Evolutionary conservation across 2,113 vertebrate species (phyloP).

Genomic region (Nycticryphes semicollaris): DNA sequence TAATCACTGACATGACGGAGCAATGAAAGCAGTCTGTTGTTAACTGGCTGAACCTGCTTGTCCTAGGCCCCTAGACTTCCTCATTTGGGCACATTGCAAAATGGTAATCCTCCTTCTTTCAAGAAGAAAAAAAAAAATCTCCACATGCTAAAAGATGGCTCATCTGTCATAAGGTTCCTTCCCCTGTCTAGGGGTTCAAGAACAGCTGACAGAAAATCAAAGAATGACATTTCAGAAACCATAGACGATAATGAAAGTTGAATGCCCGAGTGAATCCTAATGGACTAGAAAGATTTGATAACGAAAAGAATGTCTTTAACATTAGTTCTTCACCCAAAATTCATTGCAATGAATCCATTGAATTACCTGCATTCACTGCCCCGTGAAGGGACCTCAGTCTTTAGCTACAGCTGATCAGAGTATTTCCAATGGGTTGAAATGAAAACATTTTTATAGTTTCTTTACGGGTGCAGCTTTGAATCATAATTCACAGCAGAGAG

Average conservation of each 20-base stretch:
- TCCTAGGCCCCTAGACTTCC: neutral
- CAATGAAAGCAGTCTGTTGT: conserved; percentile 40
- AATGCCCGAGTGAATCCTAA: conserved; percentile 18
- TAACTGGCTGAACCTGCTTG: neutral
- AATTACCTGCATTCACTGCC: neutral
- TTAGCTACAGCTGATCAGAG: neutral
- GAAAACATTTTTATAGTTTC: neutral
- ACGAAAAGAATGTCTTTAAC: neutral
- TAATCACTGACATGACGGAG: conserved; percentile 20
- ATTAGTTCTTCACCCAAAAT: neutral
- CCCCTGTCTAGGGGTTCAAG: neutral
- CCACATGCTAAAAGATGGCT: neutral
- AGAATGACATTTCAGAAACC: neutral
- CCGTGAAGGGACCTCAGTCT: neutral
- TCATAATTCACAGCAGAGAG: neutral
- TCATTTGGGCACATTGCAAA: neutral
- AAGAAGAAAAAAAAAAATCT: neutral
- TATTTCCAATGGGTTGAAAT: neutral
- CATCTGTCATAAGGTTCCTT: neutral
- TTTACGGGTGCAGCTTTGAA: neutral
- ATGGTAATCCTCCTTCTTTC: neutral
- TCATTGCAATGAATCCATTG: neutral
- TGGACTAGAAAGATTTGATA: neutral
- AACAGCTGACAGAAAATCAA: neutral
- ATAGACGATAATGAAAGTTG: neutral